A percentile compares a stretch with the other conserved stretches of the same genome.
Conservation (phyloP, 2,113 vertebrate species). For the Capra hircus region DNA sequence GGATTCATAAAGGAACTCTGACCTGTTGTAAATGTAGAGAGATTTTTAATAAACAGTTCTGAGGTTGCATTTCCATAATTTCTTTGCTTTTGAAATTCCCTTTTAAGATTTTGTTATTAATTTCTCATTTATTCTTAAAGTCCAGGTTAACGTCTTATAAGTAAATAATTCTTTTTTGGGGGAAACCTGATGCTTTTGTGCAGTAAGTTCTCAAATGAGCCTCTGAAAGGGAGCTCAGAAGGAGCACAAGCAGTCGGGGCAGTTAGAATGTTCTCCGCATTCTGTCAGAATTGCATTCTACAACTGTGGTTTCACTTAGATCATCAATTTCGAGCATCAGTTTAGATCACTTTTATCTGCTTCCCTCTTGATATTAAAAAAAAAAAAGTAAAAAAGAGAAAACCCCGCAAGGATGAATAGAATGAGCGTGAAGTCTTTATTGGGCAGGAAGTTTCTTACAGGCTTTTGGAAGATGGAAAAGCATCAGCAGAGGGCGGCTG, state of each 20-base stretch:
- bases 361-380: not conserved
- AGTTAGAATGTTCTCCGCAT: no score
- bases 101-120: not conserved
- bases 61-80: not conserved
- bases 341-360: not conserved
- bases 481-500: not conserved
- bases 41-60: not conserved
- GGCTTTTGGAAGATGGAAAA: not conserved
- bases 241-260: no score
- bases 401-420: not conserved
- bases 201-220: not conserved
- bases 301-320: no score
- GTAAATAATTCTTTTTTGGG: not conserved
- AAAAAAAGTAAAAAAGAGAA: not conserved
- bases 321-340: no score
- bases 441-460: not conserved
- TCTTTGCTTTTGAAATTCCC: slow-evolving; percentile 32
- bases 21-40: not conserved
- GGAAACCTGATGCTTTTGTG: not conserved
- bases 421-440: not conserved
- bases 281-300: no score
- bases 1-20: not conserved
- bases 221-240: not conserved
- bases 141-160: not conserved
- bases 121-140: slow-evolving; percentile 3